A percentile compares a stretch with the other conserved stretches of the same genome.
Evolutionary conservation across 1,140 invertebrate species (phyloP).

Genomic region (Cephus cinctus): DNA sequence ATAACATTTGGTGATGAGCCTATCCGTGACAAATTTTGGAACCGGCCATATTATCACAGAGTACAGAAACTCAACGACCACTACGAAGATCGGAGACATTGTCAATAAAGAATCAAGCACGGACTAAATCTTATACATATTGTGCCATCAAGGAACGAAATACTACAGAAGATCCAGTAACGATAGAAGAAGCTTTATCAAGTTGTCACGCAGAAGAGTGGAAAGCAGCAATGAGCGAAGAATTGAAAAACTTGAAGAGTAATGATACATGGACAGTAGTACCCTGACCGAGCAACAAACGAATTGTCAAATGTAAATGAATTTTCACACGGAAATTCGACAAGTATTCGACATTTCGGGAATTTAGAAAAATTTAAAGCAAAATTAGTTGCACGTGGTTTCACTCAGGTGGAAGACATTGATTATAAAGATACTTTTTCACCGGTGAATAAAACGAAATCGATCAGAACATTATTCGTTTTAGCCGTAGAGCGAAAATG

Average conservation of each 20-base stretch:
- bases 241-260: constrained; percentile 13
- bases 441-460: constrained; percentile 26
- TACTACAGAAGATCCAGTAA: constrained; percentile 8
- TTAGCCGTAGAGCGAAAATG: constrained; percentile 11
- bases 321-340: constrained; percentile 20
- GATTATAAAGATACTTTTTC: constrained; percentile 34
- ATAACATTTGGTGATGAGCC: no score
- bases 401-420: constrained; percentile 20
- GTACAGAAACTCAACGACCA: no score
- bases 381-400: constrained; percentile 34
- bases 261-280: constrained; percentile 22
- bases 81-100: background rate
- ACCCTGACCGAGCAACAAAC: constrained; percentile 7
- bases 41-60: constrained; percentile 17
- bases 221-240: constrained; percentile 18
- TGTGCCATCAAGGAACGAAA: background rate
- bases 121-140: background rate
- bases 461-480: constrained; percentile 18
- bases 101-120: background rate
- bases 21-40: constrained; percentile 8
- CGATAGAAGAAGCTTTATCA: constrained; percentile 7
- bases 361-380: constrained; percentile 31
- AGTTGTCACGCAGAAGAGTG: constrained; percentile 2
- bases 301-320: constrained; percentile 21
- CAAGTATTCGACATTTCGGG: no score